Evolutionary conservation across 2,888 invertebrate genomes (phyloP).

Genomic region (Epiblema foenella): DNA sequence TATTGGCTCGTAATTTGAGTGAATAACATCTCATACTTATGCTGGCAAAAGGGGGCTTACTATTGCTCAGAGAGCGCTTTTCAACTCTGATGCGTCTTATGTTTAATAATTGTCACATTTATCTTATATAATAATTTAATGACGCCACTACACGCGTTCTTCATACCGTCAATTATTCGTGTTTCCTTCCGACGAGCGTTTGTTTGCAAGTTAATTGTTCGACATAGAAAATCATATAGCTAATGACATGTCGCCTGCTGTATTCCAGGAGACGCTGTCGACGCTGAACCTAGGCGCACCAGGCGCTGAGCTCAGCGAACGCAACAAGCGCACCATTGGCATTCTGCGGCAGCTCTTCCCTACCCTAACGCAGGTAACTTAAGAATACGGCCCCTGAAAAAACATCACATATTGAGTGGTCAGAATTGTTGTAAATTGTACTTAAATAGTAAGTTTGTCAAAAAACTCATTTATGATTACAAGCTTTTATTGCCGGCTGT

Average conservation of each 20-base stretch:
- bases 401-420: too few species aligned
- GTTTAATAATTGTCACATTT: conserved; percentile 55
- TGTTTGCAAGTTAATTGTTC: conserved; percentile 10
- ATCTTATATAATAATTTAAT: conserved; percentile 50
- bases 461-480: too few species aligned
- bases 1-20: background rate
- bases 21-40: background rate
- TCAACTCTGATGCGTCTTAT: conserved; percentile 53
- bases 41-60: background rate
- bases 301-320: conserved; percentile 87
- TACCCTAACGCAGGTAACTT: conserved; percentile 88
- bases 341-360: conserved; percentile 90
- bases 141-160: conserved; percentile 23
- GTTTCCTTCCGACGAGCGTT: conserved; percentile 27
- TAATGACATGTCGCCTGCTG: background rate
- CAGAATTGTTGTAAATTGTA: too few species aligned
- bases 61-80: background rate
- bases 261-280: conserved; percentile 86
- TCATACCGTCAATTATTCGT: conserved; percentile 16
- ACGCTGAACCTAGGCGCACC: conserved; percentile 88
- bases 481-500: too few species aligned
- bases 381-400: background rate
- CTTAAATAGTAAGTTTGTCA: too few species aligned
- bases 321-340: conserved; percentile 91
- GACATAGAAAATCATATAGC: too few species aligned